Base-by-base conservation (phyloP, 2,113 vertebrate species). In the Anoura caudifer region DNA sequence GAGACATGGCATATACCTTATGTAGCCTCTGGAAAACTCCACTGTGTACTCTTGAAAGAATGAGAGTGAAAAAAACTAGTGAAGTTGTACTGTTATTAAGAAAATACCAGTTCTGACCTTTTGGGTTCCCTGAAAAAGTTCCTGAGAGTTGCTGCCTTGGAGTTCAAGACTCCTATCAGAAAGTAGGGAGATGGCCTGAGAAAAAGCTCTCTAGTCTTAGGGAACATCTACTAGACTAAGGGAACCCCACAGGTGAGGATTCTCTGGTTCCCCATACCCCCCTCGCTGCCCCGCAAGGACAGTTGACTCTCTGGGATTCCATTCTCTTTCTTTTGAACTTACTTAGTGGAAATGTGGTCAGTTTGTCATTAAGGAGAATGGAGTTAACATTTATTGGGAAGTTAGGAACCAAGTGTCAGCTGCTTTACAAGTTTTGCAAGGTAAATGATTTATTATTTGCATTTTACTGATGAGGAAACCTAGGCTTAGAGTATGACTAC, bases 401-500 rank as follows among this genome's bases (percentile, higher is more conserved):
- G 72, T 87, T 85, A 89, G 45, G n/a, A 73, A 81, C 9, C 45
- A 86, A 26, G 7, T 87, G 38, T 90, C 77, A 83, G 69, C 47
- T 96, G 63, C 61, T 92, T 86, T 70, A 47, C n/a, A 84, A 33
- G 52, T 88, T 95, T 90, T 88, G 24, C 31, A 91, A 86, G 31
- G 59, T 89, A 90, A 41, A 28, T 96, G 36, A 82, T 73, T 88
- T 92, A 56, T 92, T 72, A 67, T 83, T 52, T 88, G 20, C 47
- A 56, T 94, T 92, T 94, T 96, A 95, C 47, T 96, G 72, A 56
- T 79, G 83, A 90, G 41, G 41, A 92, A 93, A 91, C 26, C 33
- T 3, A 88, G 67, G 36, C 24, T 87, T 91, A 45, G 56, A 89
- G 41, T 56, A 73, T 85, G 65, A 63, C 69, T 76, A 11, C 41